phyloP scores from a whole-genome alignment of 1,140 invertebrate genomes.

The Drosophila takahashii region DNA sequence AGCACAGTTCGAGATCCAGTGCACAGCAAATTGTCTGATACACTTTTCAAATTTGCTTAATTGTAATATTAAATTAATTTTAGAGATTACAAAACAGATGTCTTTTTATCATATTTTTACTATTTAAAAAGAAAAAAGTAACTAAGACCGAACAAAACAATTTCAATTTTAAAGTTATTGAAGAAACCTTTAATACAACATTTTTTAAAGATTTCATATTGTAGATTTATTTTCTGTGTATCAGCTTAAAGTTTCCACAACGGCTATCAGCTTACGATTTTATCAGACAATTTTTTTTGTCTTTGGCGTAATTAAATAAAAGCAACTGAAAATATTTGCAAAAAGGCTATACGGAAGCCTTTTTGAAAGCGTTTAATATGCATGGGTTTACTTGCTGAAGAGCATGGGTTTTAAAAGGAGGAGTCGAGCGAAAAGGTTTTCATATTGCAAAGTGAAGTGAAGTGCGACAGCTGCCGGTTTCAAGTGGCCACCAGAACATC shows the following conservation, averaged over 20 bases:
- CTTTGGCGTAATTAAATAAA: conserved; percentile 66
- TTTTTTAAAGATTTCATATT: no score
- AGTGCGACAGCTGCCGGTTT: conserved; percentile 75
- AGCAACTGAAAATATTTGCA: conserved; percentile 78
- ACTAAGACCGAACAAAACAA: no score
- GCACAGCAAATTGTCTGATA: not conserved
- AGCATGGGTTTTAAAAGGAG: conserved; percentile 31
- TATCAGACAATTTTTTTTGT: conserved; percentile 45
- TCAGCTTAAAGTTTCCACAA: conserved; percentile 11
- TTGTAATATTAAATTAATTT: no score
- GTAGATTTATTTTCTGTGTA: not conserved
- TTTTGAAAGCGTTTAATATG: conserved; percentile 60
- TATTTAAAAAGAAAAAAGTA: no score
- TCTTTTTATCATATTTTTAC: no score
- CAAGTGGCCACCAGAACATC: conserved; percentile 60
- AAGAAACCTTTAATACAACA: no score
- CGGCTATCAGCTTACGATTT: conserved; percentile 54
- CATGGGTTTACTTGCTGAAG: conserved; percentile 20
- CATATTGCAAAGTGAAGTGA: conserved; percentile 72
- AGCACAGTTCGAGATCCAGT: conserved; percentile 20
- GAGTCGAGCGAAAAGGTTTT: conserved; percentile 33
- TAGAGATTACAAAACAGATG: no score
- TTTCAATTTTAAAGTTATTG: no score
- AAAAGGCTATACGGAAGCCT: conserved; percentile 80
- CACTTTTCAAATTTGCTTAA: not conserved